Evolutionary conservation across 2,113 vertebrate genomes (phyloP).

Genomic region (Bubo bubo): DNA sequence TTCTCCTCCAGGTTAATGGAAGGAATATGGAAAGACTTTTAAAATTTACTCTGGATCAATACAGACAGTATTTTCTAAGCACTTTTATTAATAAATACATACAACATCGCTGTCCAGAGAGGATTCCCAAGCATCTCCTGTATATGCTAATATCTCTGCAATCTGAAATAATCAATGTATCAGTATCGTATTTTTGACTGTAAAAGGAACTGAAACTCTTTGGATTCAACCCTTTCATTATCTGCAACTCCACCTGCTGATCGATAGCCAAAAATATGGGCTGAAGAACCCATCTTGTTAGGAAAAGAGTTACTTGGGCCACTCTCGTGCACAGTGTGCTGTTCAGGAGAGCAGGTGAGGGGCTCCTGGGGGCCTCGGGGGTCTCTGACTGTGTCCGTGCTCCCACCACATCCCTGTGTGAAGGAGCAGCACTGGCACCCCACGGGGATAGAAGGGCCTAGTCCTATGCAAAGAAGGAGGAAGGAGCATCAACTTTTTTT

Average conservation of each 20-base stretch:
- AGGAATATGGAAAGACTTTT: background rate
- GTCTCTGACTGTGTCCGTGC: fast-evolving
- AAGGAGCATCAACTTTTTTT: background rate
- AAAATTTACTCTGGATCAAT: background rate
- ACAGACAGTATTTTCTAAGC: background rate
- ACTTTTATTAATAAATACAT: background rate
- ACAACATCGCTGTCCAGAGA: background rate
- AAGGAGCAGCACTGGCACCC: background rate
- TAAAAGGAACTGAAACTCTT: background rate
- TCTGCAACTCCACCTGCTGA: background rate
- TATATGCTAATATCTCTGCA: background rate
- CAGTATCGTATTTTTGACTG: fast-evolving
- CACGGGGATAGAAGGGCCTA: background rate
- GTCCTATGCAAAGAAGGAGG: background rate
- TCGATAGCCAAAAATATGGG: background rate
- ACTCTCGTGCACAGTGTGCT: background rate
- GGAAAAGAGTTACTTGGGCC: background rate
- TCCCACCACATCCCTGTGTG: fast-evolving
- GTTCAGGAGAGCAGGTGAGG: background rate
- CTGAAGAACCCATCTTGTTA: background rate
- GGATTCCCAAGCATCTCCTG: background rate
- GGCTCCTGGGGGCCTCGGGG: background rate
- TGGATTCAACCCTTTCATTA: background rate
- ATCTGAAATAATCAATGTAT: background rate
- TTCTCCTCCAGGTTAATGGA: constrained; percentile 2